Conservation (phyloP, 2,113 vertebrate species). For the Atrichornis clamosus region DNA sequence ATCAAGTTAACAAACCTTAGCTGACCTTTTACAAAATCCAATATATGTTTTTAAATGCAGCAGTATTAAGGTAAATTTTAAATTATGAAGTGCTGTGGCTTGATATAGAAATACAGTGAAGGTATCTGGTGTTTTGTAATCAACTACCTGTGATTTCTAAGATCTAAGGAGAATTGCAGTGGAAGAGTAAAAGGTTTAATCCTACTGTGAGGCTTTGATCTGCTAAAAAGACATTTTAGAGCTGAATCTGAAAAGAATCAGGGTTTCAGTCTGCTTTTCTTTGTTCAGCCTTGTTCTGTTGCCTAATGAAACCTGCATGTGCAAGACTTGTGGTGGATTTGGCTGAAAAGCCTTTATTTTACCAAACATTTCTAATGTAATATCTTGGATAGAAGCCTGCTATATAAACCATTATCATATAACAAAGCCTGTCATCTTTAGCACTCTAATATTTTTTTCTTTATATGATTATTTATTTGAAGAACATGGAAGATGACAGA, state of each 20-base stretch:
- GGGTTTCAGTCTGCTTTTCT: background rate
- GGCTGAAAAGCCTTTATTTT: background rate
- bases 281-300: background rate
- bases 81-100: background rate
- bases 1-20: background rate
- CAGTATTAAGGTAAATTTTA: background rate
- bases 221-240: constrained; percentile 15
- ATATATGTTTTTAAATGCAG: background rate
- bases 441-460: background rate
- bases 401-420: background rate
- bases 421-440: background rate
- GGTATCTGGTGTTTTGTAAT: background rate
- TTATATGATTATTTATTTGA: background rate
- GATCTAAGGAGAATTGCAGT: background rate
- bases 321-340: background rate
- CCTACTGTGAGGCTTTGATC: constrained; percentile 2
- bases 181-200: background rate
- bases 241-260: background rate
- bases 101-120: background rate
- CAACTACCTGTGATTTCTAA: background rate
- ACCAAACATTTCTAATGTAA: background rate
- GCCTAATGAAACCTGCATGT: rapidly evolving
- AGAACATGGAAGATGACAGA: background rate
- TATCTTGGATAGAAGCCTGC: background rate
- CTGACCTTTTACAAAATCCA: background rate